Evolutionary conservation across 2,113 vertebrate species (phyloP), one percentile per base, ranked within the genome.

Genomic region (Pithys albifrons): DNA sequence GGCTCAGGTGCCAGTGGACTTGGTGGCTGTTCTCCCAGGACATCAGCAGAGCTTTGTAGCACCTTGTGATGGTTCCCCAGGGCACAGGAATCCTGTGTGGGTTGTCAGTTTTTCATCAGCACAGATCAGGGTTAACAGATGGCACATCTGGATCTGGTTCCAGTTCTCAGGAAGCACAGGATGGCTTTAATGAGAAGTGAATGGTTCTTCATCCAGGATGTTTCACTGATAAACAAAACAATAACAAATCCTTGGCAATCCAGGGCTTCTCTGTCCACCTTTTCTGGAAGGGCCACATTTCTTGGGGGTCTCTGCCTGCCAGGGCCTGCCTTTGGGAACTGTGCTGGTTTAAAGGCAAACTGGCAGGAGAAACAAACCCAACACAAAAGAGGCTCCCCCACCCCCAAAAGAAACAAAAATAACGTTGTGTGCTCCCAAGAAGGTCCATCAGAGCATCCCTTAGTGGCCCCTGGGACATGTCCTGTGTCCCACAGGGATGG

Each of bases 121-220:
- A 1, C 66, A 29, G 54, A 92, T 76, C 19, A 54, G 6, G 7
- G 10, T 2, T 11, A 37, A 66, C 89, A 96, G 89, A 80, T 93
- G 82, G 85, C 25, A 0, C 31, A 8, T 64, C 17, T 1, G 0
- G 37, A 25, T 69, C 91, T 37, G 33, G 35, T 35, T 57, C 59
- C 79, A 27, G 0, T 5, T 29, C 86, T 77, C 94, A 87, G 91
- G 94, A 95, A 84, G 89, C 4, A 1, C 87, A 25, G 77, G 66
- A 82, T 81, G 89, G 49, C 64, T 94, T 91, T 87, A 84, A 71
- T 85, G 89, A 89, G 87, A 72, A 78, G 59, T 14, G 69, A 91
- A 75, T 92, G 31, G 52, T 82, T 51, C 82, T 61, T 89, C 72
- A 58, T 85, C 58, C 91, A 66, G 93, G 89, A 85, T 81, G 71